A percentile compares a stretch with the other conserved stretches of the same genome.
Conservation (phyloP, 2,888 invertebrate genomes). For the Athalia cordata region DNA sequence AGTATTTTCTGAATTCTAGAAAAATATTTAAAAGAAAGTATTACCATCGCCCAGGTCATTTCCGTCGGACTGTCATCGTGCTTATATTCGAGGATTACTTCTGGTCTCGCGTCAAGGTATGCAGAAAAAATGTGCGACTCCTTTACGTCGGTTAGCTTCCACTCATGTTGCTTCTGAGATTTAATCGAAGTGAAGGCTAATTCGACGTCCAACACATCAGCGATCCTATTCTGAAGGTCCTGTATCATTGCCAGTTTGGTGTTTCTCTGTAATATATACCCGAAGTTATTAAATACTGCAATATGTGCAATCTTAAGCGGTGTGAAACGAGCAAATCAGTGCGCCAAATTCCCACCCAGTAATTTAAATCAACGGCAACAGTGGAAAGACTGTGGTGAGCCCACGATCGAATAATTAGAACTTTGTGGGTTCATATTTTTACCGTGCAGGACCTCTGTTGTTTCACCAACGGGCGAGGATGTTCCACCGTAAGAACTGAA, state of each 20-base stretch:
- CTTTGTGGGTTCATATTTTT: too few species aligned
- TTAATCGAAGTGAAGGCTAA: conserved; percentile 42
- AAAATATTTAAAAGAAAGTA: not conserved
- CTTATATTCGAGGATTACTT: conserved; percentile 56
- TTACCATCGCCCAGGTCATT: conserved; percentile 53
- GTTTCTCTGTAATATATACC: conserved; percentile 21
- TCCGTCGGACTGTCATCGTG: conserved; percentile 34
- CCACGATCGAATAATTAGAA: too few species aligned
- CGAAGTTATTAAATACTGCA: not conserved
- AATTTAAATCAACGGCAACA: too few species aligned
- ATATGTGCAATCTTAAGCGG: not conserved
- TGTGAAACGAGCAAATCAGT: too few species aligned
- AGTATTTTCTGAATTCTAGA: not conserved
- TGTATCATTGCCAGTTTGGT: conserved; percentile 47
- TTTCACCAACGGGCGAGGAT: too few species aligned
- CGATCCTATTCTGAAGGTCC: conserved; percentile 45
- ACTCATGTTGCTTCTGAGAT: conserved; percentile 47
- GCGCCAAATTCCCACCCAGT: too few species aligned
- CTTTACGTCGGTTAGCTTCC: conserved; percentile 47
- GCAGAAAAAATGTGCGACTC: conserved; percentile 53
- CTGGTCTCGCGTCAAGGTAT: conserved; percentile 56
- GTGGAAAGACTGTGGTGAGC: too few species aligned
- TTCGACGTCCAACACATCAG: conserved; percentile 47
- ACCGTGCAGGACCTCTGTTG: too few species aligned
- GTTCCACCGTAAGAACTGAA: too few species aligned